Percentiles rank a stretch among this genome's conserved stretches.
Conservation (phyloP, 2,888 invertebrate genomes). For the Pharmacophagus antenor region DNA sequence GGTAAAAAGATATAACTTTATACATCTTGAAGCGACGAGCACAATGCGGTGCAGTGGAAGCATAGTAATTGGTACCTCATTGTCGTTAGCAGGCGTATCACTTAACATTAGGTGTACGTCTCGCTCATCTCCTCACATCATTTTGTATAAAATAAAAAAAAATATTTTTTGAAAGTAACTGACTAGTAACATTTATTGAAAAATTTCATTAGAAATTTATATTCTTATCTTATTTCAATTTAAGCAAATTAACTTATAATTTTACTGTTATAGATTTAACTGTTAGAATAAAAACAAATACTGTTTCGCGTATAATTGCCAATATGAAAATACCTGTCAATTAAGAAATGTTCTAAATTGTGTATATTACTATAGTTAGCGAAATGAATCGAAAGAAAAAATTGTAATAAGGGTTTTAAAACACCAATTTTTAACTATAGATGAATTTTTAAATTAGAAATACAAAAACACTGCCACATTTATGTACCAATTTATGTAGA, state of each 20-base stretch:
- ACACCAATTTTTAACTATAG: constrained; percentile 40
- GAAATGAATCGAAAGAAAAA: constrained; percentile 23
- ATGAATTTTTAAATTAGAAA: constrained; percentile 25
- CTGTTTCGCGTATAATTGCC: neutral
- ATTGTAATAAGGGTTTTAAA: constrained; percentile 31
- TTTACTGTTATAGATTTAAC: neutral
- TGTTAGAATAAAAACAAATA: neutral
- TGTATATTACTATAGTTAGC: constrained; percentile 30
- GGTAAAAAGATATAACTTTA: too few species aligned
- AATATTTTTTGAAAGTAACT: too few species aligned
- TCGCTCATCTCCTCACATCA: too few species aligned
- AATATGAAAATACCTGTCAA: constrained; percentile 38
- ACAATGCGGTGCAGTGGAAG: too few species aligned
- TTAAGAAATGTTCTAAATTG: constrained; percentile 42
- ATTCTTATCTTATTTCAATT: too few species aligned
- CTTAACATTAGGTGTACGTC: too few species aligned
- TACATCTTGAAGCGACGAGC: too few species aligned
- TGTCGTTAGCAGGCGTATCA: too few species aligned
- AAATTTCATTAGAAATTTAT: too few species aligned
- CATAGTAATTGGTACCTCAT: too few species aligned
- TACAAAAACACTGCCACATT: constrained; percentile 45
- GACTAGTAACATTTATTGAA: too few species aligned
- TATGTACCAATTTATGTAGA: constrained; percentile 38
- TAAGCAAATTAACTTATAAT: neutral
- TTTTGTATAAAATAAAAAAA: too few species aligned